Evolutionary conservation across 2,113 vertebrate species (phyloP).

Genomic region (Dromaius novaehollandiae): DNA sequence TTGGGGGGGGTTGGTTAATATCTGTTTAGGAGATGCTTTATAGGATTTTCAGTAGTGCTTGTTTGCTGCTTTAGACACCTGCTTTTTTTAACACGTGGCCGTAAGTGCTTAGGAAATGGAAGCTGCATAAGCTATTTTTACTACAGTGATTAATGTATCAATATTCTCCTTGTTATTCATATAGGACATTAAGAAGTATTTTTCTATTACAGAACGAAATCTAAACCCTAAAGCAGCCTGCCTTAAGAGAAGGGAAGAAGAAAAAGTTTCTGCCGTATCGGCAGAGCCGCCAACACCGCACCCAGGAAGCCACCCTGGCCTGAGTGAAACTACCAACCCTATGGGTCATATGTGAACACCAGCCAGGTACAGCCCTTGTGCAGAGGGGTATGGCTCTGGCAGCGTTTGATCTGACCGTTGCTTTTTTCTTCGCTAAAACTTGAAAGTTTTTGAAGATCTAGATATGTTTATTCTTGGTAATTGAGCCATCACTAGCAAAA

Average conservation of each 20-base stretch:
- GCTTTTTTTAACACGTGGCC: neutral
- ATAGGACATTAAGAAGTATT: neutral
- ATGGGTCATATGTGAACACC: conserved; percentile 95
- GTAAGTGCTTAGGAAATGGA: neutral
- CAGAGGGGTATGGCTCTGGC: neutral
- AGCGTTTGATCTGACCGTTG: neutral
- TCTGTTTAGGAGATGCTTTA: neutral
- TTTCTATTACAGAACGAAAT: conserved; percentile 87
- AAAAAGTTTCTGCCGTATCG: conserved; percentile 93
- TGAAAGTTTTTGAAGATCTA: neutral
- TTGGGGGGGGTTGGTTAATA: too few species aligned
- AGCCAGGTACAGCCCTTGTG: conserved; percentile 65
- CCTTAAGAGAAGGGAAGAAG: conserved; percentile 99
- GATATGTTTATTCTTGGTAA: fast-evolving
- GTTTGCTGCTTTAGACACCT: neutral
- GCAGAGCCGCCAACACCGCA: conserved; percentile 88
- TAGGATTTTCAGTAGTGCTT: neutral
- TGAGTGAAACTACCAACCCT: conserved; percentile 96
- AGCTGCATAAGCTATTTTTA: neutral
- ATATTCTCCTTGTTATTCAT: fast-evolving
- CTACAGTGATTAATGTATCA: fast-evolving
- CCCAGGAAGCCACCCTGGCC: conserved; percentile 89
- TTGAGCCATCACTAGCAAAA: neutral
- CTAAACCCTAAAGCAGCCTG: conserved; percentile 99
- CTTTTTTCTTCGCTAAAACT: fast-evolving